These are phyloP conservation scores for Hoplostethus mediterraneus DNA, from an alignment of 2,797 vertebrate species.

Conservation along the genomic window DNA sequence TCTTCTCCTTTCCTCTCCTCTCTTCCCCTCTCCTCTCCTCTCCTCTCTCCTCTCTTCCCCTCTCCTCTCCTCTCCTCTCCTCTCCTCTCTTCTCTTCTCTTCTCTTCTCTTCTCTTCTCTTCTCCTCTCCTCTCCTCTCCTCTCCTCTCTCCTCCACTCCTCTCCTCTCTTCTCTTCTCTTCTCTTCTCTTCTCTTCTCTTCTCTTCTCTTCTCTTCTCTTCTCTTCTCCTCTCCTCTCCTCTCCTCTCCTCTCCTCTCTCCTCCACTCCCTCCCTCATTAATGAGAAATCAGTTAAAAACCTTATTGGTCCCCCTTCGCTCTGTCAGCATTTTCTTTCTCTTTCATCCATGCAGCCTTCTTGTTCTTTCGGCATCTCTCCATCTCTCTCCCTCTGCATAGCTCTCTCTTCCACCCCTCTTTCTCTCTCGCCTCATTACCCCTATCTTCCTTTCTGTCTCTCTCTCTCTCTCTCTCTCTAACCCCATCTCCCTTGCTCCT, in stretches of 20 bases:
- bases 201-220: too few relatives aligned
- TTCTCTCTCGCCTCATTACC: constrained; percentile 52
- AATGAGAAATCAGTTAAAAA: constrained; percentile 80
- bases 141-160: too few relatives aligned
- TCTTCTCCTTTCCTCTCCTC: too few relatives aligned
- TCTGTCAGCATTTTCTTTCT: constrained; percentile 64
- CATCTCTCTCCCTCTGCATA: constrained; percentile 23
- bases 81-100: too few relatives aligned
- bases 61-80: too few relatives aligned
- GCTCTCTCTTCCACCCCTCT: constrained; percentile 29
- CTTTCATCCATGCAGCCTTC: constrained; percentile 28
- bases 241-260: not conserved
- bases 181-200: too few relatives aligned
- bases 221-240: too few relatives aligned
- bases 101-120: too few relatives aligned
- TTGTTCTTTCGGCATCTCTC: constrained; percentile 9
- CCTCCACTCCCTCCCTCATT: constrained; percentile 57
- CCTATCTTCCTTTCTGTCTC: constrained; percentile 33
- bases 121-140: too few relatives aligned
- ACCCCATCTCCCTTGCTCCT: not conserved
- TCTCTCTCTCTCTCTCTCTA: constrained; percentile 8
- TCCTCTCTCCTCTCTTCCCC: too few relatives aligned
- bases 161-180: too few relatives aligned
- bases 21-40: too few relatives aligned
- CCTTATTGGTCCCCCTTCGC: constrained; percentile 65